Conservation (phyloP, 1,140 invertebrate species). For the Acromyrmex echinatior region DNA sequence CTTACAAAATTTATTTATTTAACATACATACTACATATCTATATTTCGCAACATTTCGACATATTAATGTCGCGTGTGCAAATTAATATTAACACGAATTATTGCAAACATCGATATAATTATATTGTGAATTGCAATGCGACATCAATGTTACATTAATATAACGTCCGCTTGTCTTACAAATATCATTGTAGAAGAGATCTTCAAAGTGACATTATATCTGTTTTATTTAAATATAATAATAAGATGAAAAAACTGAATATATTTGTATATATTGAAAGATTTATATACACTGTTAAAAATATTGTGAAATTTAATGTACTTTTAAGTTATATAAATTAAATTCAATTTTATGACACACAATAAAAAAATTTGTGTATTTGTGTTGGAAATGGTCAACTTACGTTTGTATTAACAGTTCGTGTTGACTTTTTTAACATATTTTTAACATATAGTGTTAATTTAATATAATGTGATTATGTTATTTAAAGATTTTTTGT, state of each 20-base stretch:
- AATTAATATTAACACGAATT: conserved; percentile 25
- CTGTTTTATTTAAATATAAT: background rate
- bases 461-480: too few species aligned
- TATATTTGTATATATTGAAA: background rate
- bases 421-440: too few species aligned
- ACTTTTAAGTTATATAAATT: too few species aligned
- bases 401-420: too few species aligned
- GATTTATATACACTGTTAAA: background rate
- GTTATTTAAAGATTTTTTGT: too few species aligned
- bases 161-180: background rate
- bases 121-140: conserved; percentile 16
- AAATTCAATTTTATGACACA: too few species aligned
- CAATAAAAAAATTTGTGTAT: too few species aligned
- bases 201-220: background rate
- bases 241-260: background rate
- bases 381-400: too few species aligned
- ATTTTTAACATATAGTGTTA: too few species aligned
- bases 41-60: background rate
- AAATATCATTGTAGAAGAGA: background rate
- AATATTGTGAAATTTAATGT: too few species aligned
- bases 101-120: conserved; percentile 9
- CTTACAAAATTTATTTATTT: conserved; percentile 19
- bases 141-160: background rate
- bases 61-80: background rate
- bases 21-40: background rate